Conservation (phyloP, 1,140 invertebrate species). For the Hylyphantes graminicola region DNA sequence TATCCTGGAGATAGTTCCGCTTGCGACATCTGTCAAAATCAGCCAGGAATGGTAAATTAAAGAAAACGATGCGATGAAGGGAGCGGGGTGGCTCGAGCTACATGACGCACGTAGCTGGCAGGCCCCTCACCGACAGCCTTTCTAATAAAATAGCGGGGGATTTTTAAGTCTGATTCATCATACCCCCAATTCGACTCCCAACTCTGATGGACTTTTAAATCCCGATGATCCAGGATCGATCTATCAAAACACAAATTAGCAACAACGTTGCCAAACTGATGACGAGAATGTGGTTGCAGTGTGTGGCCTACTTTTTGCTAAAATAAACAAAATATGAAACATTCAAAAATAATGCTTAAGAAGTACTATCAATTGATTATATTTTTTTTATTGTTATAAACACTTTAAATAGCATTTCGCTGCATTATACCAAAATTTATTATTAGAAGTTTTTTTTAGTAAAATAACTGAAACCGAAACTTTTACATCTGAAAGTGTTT, state of each 20-base stretch:
- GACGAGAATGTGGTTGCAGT: not conserved
- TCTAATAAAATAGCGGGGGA: slow-evolving; percentile 23
- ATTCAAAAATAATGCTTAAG: not conserved
- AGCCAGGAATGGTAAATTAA: not conserved
- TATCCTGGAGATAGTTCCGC: not conserved
- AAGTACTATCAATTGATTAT: not conserved
- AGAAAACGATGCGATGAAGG: not conserved
- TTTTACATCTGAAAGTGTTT: slow-evolving; percentile 36
- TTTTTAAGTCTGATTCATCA: slow-evolving; percentile 48
- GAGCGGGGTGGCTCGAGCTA: not conserved
- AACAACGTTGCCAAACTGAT: slow-evolving; percentile 19
- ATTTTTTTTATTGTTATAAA: not conserved
- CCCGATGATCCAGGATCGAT: slow-evolving; percentile 30
- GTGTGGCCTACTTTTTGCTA: not conserved
- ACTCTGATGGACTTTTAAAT: slow-evolving; percentile 41
- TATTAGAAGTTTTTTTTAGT: no score
- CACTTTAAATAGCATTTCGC: not conserved
- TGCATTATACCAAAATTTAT: no score
- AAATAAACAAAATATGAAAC: not conserved
- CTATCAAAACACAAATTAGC: slow-evolving; percentile 49
- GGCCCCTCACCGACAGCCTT: not conserved
- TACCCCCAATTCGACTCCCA: slow-evolving; percentile 18
- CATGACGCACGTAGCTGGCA: not conserved
- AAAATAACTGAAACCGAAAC: slow-evolving; percentile 15
- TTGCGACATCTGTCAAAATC: slow-evolving; percentile 46